These are phyloP conservation scores for Mus spicilegus DNA, from an alignment of 2,113 vertebrate species.

Conservation along the genomic window DNA sequence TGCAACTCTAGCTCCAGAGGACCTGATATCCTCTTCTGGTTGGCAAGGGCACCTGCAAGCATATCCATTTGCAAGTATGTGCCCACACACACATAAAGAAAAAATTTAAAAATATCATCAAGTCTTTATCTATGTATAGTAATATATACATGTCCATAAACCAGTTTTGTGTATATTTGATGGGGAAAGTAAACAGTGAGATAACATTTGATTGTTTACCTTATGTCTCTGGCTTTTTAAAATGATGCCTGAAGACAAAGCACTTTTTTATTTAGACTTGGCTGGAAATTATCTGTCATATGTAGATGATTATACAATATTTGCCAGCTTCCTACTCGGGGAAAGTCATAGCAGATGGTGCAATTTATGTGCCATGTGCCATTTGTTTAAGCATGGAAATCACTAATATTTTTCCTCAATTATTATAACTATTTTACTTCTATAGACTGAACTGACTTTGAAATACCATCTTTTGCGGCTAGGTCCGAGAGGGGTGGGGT, in stretches of 20 bases:
- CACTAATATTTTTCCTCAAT: slow-evolving; percentile 82
- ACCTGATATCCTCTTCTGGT: background rate
- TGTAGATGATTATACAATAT: slow-evolving; percentile 85
- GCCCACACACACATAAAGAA: too few species aligned
- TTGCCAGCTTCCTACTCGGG: slow-evolving; percentile 84
- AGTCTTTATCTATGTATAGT: background rate
- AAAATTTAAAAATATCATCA: too few species aligned
- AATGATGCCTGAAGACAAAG: slow-evolving; percentile 68
- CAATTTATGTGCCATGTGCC: slow-evolving; percentile 82
- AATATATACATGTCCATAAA: background rate
- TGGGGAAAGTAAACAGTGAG: background rate
- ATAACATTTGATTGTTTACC: slow-evolving; percentile 35
- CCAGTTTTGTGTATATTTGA: background rate
- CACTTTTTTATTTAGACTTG: slow-evolving; percentile 81
- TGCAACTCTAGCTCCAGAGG: background rate
- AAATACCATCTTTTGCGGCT: slow-evolving; percentile 15
- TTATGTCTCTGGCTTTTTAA: slow-evolving; percentile 41
- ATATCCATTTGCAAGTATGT: background rate
- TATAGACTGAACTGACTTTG: slow-evolving; percentile 57
- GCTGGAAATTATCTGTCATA: slow-evolving; percentile 86
- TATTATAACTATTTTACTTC: slow-evolving; percentile 80
- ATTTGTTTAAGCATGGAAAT: slow-evolving; percentile 84
- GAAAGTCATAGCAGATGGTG: slow-evolving; percentile 86
- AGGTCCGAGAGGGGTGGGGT: background rate
- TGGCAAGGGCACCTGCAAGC: background rate